These are phyloP conservation scores for Drosophila leontia DNA, from an alignment of 1,140 invertebrate species.

Conservation along the genomic window DNA sequence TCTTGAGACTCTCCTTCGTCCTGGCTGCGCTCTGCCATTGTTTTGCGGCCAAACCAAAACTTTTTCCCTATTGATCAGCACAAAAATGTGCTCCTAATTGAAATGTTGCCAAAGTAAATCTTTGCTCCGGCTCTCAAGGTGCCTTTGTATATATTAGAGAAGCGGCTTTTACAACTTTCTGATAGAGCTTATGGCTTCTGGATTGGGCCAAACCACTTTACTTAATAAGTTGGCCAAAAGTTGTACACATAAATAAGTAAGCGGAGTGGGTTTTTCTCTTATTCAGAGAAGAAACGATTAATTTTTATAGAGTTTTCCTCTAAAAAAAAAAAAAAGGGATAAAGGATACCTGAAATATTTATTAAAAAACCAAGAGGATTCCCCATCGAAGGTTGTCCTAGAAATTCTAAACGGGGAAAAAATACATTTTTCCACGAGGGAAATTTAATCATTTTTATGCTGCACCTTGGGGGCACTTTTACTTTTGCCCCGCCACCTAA, in stretches of 20 bases:
- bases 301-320: neutral
- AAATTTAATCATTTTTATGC: constrained; percentile 51
- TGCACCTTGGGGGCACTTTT: constrained; percentile 48
- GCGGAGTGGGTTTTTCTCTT: neutral
- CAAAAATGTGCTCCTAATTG: constrained; percentile 65
- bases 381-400: too few relatives aligned
- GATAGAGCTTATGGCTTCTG: constrained; percentile 55
- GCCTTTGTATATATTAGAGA: constrained; percentile 28
- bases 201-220: constrained; percentile 56
- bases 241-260: constrained; percentile 47
- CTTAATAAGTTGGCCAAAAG: constrained; percentile 59
- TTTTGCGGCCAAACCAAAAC: constrained; percentile 41
- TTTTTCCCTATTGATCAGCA: constrained; percentile 73
- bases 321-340: too few relatives aligned
- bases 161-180: constrained; percentile 67
- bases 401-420: neutral
- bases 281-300: neutral
- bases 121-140: constrained; percentile 38
- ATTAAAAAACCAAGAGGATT: neutral
- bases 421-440: constrained; percentile 8
- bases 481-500: constrained; percentile 40
- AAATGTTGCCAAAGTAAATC: constrained; percentile 63
- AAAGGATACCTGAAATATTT: neutral
- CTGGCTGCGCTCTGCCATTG: constrained; percentile 5
- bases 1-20: constrained; percentile 17